Evolutionary conservation across 2,797 vertebrate genomes (phyloP).

Genomic region (Sarcoramphus papa): DNA sequence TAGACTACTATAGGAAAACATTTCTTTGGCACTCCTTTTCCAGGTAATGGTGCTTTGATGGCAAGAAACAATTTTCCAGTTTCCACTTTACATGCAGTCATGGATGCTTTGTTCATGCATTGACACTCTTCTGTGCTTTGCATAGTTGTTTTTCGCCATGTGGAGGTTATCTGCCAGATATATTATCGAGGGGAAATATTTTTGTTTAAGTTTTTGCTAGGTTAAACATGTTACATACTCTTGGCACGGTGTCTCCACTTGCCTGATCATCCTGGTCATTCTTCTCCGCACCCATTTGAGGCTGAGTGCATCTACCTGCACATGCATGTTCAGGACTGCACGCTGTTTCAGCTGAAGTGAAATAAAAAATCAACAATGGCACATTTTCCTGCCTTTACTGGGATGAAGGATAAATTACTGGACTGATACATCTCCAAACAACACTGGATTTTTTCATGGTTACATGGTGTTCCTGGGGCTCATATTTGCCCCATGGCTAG

Average conservation of each 20-base stretch:
- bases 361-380: background rate
- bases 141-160: background rate
- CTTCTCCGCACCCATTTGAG: rapidly evolving
- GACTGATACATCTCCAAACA: background rate
- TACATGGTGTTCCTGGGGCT: background rate
- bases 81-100: background rate
- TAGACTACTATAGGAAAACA: background rate
- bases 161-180: background rate
- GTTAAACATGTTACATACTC: background rate
- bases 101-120: background rate
- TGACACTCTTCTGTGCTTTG: background rate
- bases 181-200: background rate
- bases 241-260: background rate
- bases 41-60: background rate
- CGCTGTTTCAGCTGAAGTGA: background rate
- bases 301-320: background rate
- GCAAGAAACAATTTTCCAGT: background rate
- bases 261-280: background rate
- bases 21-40: background rate
- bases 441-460: background rate
- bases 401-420: background rate
- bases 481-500: background rate
- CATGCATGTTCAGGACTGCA: background rate
- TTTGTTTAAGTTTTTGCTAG: background rate
- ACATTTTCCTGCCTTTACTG: background rate